Conservation (phyloP, 2,113 vertebrate genomes). For the Stomatorhinus ivindoensis region DNA sequence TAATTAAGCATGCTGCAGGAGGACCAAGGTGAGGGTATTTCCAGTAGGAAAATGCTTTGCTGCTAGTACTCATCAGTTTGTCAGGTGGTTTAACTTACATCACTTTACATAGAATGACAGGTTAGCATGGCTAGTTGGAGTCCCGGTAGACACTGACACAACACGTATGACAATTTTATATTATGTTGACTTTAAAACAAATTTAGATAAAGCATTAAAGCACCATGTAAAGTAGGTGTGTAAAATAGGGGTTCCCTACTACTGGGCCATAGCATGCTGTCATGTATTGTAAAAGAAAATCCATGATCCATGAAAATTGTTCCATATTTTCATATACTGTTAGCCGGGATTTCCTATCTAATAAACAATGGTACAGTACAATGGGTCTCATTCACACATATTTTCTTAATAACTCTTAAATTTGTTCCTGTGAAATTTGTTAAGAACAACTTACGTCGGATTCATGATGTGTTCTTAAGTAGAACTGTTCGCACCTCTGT, state of each 20-base stretch:
- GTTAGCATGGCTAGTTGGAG: background rate
- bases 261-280: background rate
- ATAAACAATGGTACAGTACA: no score
- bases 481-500: no score
- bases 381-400: no score
- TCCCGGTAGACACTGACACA: background rate
- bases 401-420: no score
- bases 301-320: background rate
- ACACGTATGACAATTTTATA: background rate
- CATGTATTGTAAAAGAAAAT: background rate
- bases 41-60: background rate
- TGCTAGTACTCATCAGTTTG: background rate
- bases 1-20: slow-evolving; percentile 14
- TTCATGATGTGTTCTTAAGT: no score
- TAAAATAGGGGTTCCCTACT: background rate
- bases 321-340: background rate
- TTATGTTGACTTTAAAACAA: background rate
- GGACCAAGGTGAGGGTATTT: background rate
- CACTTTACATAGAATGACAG: background rate
- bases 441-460: no score
- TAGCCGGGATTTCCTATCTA: no score
- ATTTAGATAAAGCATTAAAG: background rate
- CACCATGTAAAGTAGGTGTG: background rate
- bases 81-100: background rate
- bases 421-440: no score